A percentile compares a stretch with the other conserved stretches of the same genome.
Conservation (phyloP, 1,140 invertebrate genomes). For the Panulirus ornatus region DNA sequence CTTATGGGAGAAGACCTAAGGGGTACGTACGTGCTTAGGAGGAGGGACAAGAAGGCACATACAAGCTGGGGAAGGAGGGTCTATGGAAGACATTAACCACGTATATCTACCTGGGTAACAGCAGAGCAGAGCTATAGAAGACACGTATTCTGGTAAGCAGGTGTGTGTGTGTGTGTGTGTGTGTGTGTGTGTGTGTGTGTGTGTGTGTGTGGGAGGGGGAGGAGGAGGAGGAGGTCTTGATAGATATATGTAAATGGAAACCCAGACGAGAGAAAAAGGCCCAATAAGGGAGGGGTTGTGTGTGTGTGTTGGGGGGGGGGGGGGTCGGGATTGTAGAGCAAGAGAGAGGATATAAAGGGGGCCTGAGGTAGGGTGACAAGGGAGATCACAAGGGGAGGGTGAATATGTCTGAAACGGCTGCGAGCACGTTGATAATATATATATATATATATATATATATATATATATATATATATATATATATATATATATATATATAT, state of each 20-base stretch:
- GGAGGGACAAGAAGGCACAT: background rate
- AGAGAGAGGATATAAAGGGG: slow-evolving; percentile 1
- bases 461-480: too few relatives aligned
- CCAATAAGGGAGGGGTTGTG: background rate
- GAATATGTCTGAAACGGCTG: background rate
- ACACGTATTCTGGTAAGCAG: too few relatives aligned
- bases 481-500: too few relatives aligned
- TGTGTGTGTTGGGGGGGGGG: background rate
- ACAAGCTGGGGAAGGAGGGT: background rate
- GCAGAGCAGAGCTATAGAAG: too few relatives aligned
- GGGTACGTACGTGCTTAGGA: background rate
- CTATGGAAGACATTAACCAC: too few relatives aligned
- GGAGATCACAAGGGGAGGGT: background rate
- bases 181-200: too few relatives aligned
- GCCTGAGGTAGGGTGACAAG: background rate
- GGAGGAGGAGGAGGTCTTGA: background rate
- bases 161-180: too few relatives aligned
- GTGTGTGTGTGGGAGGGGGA: too few relatives aligned
- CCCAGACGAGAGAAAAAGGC: too few relatives aligned
- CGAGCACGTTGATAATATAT: background rate
- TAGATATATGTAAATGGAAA: background rate
- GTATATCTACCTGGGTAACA: too few relatives aligned
- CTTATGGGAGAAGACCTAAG: background rate
- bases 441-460: slow-evolving; percentile 17
- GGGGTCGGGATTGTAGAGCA: background rate